These are phyloP conservation scores for Megathymus violae DNA, from an alignment of 1,140 invertebrate species.

Conservation along the genomic window DNA sequence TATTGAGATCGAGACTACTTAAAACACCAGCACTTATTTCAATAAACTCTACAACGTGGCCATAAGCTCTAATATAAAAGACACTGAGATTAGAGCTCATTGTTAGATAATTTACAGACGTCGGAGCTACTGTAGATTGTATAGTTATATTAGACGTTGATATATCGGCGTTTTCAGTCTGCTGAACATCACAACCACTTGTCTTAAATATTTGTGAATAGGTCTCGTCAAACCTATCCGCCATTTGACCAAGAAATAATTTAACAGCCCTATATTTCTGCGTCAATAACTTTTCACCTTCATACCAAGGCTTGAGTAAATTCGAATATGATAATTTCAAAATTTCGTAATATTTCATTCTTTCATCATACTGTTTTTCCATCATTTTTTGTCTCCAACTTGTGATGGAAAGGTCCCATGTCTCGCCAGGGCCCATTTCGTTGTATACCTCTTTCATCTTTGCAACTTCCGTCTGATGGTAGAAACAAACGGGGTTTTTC, in stretches of 20 bases:
- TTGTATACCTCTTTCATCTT: conserved; percentile 62
- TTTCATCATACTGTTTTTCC: conserved; percentile 64
- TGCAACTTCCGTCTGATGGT: conserved; percentile 70
- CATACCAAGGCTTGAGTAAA: conserved; percentile 67
- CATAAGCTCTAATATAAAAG: conserved; percentile 60
- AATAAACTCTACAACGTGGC: conserved; percentile 56
- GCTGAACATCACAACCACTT: conserved; percentile 9
- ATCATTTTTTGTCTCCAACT: conserved; percentile 68
- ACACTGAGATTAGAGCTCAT: conserved; percentile 46
- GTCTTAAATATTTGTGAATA: conserved; percentile 37
- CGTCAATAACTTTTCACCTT: conserved; percentile 52
- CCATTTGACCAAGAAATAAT: conserved; percentile 54
- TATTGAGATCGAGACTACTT: conserved; percentile 67
- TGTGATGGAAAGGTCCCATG: conserved; percentile 67
- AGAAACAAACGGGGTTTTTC: conserved; percentile 74
- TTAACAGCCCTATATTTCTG: conserved; percentile 61
- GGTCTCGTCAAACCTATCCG: conserved; percentile 61
- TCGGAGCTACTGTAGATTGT: conserved; percentile 17
- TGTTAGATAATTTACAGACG: too few species aligned
- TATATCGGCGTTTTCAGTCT: background rate
- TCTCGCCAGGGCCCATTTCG: conserved; percentile 56
- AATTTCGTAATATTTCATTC: conserved; percentile 67
- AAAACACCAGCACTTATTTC: conserved; percentile 62
- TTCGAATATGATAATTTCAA: conserved; percentile 56
- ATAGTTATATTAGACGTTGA: conserved; percentile 17